Conservation (phyloP, 2,113 vertebrate genomes). For the Xiphias gladius region DNA sequence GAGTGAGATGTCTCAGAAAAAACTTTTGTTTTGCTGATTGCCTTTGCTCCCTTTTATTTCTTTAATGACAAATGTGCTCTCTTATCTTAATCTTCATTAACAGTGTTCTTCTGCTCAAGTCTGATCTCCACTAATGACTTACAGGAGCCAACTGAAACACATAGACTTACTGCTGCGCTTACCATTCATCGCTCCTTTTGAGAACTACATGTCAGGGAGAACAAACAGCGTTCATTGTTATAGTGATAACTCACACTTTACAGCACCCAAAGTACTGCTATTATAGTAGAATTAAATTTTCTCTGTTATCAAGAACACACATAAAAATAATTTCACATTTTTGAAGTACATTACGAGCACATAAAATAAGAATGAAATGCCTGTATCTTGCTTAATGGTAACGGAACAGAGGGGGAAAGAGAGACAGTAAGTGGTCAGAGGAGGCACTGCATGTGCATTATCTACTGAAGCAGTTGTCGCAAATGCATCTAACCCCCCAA, state of each 20-base stretch:
- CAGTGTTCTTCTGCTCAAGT: slow-evolving; percentile 31
- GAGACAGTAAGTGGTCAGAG: slow-evolving; percentile 65
- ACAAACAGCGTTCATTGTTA: slow-evolving; percentile 39
- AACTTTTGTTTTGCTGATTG: slow-evolving; percentile 39
- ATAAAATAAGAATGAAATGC: neutral
- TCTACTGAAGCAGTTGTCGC: neutral
- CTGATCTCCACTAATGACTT: slow-evolving; percentile 68
- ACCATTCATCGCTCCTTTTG: slow-evolving; percentile 15
- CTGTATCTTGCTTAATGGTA: neutral
- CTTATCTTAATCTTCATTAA: slow-evolving; percentile 72
- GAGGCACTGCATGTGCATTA: slow-evolving; percentile 43
- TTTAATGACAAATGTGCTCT: slow-evolving; percentile 62
- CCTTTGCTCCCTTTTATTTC: slow-evolving; percentile 36
- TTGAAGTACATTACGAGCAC: neutral
- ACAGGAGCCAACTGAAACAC: slow-evolving; percentile 46
- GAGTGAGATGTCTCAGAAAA: slow-evolving; percentile 45
- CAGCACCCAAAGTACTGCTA: neutral
- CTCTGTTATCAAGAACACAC: neutral
- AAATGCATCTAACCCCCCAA: neutral
- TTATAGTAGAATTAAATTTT: neutral
- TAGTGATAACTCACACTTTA: slow-evolving; percentile 35
- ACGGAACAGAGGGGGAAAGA: slow-evolving; percentile 37
- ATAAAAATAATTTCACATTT: slow-evolving; percentile 11
- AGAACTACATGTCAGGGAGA: slow-evolving; percentile 43
- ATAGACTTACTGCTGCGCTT: slow-evolving; percentile 31